Evolutionary conservation across 1,140 invertebrate genomes (phyloP), one percentile per base, ranked within the genome.

Genomic region (Bilobella aurantiaca): DNA sequence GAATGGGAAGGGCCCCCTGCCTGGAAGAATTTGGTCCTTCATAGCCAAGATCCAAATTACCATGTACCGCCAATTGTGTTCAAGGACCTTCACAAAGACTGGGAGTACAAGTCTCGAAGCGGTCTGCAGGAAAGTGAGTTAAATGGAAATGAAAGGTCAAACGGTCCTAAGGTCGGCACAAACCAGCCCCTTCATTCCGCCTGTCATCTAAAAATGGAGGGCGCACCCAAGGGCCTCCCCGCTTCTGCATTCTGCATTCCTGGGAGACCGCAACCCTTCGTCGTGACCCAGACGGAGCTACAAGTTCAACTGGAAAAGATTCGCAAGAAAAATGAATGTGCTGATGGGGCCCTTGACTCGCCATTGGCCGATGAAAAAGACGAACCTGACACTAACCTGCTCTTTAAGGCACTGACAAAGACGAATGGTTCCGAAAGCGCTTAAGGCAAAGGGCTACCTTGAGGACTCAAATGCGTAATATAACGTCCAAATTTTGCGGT

Each of bases 1-100:
- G 8, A 5, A 57, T 12, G n/a, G 53, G n/a, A n/a, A 46, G 42
- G 42, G n/a, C 42, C 53, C 12, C 53, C 5, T 23, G 5, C n/a
- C n/a, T 57, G 53, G 53, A 21, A 57, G 25, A 59, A 59, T 23
- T 30, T 59, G 58, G 28, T 59, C 23, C 58, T 29, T 25, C 58
- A 59, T 29, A 27, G 14, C 58, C 58, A 59, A 25, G 58, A 59
- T 23, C 58, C 58, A 8, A 18, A 8, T 12, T 59, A 34, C 29
- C 14, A 30, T 3, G 18, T 29, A 3, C 58, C 14, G 8, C 58
- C 58, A 53, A 53, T 53, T 12, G 23, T 16, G 8, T 53, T 53
- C 23, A 53, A 53, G 49, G 49, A 53, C 23, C 14, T 23, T 23
- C 12, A 23, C 5, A 53, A 53, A 3, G 49, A 12, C 8, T 23